Conservation (phyloP, 2,797 vertebrate genomes). For the Notolabrus celidotus region DNA sequence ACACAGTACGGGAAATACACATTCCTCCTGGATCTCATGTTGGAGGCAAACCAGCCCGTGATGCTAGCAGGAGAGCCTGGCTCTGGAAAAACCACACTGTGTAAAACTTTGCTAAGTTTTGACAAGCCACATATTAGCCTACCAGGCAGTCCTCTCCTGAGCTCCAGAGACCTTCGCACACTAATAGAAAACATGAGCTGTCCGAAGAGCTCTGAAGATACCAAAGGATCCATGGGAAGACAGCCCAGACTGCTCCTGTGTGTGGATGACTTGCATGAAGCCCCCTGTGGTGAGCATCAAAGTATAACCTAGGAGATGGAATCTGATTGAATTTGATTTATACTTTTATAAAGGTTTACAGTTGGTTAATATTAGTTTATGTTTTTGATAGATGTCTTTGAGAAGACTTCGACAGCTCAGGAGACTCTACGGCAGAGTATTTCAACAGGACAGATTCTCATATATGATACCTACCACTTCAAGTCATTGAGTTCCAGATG, state of each 20-base stretch:
- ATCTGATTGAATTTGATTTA: not conserved
- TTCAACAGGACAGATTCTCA: constrained; percentile 77
- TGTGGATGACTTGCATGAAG: constrained; percentile 75
- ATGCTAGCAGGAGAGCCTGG: constrained; percentile 86
- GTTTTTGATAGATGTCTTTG: constrained; percentile 79
- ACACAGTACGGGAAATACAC: constrained; percentile 79
- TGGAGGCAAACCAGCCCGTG: constrained; percentile 82
- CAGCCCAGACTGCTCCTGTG: constrained; percentile 69
- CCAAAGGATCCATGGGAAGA: constrained; percentile 12
- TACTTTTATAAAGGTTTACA: constrained; percentile 6
- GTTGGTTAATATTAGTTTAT: not conserved
- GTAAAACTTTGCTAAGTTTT: constrained; percentile 78
- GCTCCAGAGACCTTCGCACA: constrained; percentile 72
- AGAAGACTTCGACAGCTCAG: constrained; percentile 79
- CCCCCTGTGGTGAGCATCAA: constrained; percentile 70
- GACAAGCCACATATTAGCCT: constrained; percentile 71
- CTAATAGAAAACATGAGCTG: constrained; percentile 70
- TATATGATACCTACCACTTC: constrained; percentile 71
- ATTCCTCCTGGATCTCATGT: constrained; percentile 83
- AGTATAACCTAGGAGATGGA: not conserved
- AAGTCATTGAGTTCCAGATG: constrained; percentile 67
- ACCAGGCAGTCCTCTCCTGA: constrained; percentile 72
- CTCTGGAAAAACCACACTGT: constrained; percentile 87
- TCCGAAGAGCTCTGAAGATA: constrained; percentile 25
- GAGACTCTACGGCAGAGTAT: constrained; percentile 89